Evolutionary conservation across 2,888 invertebrate species (phyloP).

Genomic region (Ichneumoninae sp.): DNA sequence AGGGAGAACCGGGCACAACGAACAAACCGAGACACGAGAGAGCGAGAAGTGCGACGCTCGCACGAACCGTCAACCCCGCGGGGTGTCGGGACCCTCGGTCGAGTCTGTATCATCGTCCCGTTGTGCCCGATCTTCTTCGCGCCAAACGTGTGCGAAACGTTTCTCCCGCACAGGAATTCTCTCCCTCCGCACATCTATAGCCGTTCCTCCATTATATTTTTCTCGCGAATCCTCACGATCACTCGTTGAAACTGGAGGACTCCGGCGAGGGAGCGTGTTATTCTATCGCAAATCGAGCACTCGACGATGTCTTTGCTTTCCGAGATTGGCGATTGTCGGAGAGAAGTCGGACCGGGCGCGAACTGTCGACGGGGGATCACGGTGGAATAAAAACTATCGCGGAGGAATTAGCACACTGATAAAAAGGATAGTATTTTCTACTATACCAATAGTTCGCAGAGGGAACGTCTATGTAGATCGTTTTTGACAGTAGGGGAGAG

Average conservation of each 20-base stretch:
- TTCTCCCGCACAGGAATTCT: not conserved
- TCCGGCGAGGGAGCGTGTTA: constrained; percentile 39
- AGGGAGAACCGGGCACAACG: not conserved
- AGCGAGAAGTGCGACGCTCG: constrained; percentile 41
- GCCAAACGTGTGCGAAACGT: not conserved
- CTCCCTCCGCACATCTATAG: not conserved
- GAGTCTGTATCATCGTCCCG: constrained; percentile 15
- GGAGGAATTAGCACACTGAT: not conserved
- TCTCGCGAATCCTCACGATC: constrained; percentile 29
- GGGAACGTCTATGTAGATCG: no score
- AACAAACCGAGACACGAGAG: constrained; percentile 42
- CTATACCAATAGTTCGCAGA: no score
- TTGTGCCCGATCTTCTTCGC: not conserved
- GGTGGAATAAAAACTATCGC: not conserved
- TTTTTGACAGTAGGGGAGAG: no score
- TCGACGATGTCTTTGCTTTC: constrained; percentile 42
- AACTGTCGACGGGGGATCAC: not conserved
- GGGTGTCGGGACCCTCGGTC: constrained; percentile 29
- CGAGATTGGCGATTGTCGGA: constrained; percentile 16
- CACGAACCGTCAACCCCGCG: constrained; percentile 28
- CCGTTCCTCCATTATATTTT: constrained; percentile 3
- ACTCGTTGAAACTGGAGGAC: constrained; percentile 40
- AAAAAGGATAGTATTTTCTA: no score
- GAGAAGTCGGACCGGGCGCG: not conserved
- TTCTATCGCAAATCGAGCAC: constrained; percentile 46